Base-by-base conservation (phyloP, 2,113 vertebrate genomes). In the Plotosus lineatus region DNA sequence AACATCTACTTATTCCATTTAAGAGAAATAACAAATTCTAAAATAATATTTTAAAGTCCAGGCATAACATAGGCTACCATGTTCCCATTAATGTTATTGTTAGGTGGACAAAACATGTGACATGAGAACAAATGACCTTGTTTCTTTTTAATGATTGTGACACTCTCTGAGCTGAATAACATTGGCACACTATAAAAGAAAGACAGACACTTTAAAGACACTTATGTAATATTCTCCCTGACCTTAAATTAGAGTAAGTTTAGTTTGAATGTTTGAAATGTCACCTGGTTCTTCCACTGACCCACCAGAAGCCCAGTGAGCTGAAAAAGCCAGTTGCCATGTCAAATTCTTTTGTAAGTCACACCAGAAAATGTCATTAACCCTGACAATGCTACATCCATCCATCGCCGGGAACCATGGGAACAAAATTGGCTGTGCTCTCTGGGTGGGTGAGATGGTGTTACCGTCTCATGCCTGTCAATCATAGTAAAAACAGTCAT, bases 311-410 rank as follows among this genome's bases (percentile, higher is more conserved):
- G 40, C 23, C n/a, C 65, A 14, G 23, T 40, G 9, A 44, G 40
- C 38, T 68, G 17, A n/a, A 15, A 33, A 31, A 73, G 46, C 26
- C 17, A 51, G 17, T 23, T 23, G 17, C 14, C 46, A 73, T 69
- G 65, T 69, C 65, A 69, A 69, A 46, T 69, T 44, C 23, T 69
- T 23, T 26, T 26, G 23, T 44, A 69, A 46, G 23, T 69, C 40
- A 69, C n/a, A 44, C 65, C n/a, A 26, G 65, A 44, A 44, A 69
- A 69, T 69, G 65, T 26, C 65, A 44, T 46, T 69, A 44, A 69
- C 65, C 40, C 23, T 44, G 3, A 69, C 38, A 26, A 26, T 69
- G 40, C 40, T n/a, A 68, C 38, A 26, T 69, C 60, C 31, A 61
- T 26, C 36, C 36, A 11, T 38, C 31, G 60, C 60, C 7, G 7